Base-by-base conservation (phyloP, 2,113 vertebrate genomes). In the Oostethus manadensis region DNA sequence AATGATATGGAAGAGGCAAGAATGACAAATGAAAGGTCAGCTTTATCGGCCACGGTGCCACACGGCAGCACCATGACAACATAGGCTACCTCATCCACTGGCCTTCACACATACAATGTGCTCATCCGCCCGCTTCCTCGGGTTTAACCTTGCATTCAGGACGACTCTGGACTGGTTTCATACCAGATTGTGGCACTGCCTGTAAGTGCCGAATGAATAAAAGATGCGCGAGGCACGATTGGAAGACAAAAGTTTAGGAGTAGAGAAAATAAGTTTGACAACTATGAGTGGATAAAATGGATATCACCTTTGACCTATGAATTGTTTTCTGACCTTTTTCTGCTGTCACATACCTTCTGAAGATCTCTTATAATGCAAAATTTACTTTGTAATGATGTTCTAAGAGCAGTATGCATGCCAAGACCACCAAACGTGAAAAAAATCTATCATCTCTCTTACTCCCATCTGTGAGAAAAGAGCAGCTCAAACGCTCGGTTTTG, bases 151-250 rank as follows among this genome's bases (percentile, higher is more conserved):
- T 40, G 56, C 35, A 17, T 33, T 33, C 29, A 8, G 4, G 29
- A 33, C 29, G 29, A 33, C 55, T 38, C 49, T 13, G 57, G 60
- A 62, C 64, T 16, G 47, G 29, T 56, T 58, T 54, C 60, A 33
- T 74, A 46, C 29, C 51, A 60, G 49, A 43, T 18, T 49, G 29
- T 58, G 60, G 48, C 53, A 14, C 64, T 71, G 62, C 60, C 62
- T 38, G 3, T 51, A 51, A 71, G 38, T 60, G 51, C 21, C 0
- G 42, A 57, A 79, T 74, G 54, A 81, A 86, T 85, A 81, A 84
- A 78, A 85, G 72, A 84, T 78, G 66, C 29, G 33, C 29, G 68
- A 66, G 51, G 66, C 21, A 47, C 51, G 66, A 70, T 51, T 51
- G 63, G 62, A 69, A 70, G 63, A 74, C 13, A 55, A 55, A 55